A percentile compares a stretch with the other conserved stretches of the same genome.
Conservation (phyloP, 2,113 vertebrate genomes). For the Capra hircus region DNA sequence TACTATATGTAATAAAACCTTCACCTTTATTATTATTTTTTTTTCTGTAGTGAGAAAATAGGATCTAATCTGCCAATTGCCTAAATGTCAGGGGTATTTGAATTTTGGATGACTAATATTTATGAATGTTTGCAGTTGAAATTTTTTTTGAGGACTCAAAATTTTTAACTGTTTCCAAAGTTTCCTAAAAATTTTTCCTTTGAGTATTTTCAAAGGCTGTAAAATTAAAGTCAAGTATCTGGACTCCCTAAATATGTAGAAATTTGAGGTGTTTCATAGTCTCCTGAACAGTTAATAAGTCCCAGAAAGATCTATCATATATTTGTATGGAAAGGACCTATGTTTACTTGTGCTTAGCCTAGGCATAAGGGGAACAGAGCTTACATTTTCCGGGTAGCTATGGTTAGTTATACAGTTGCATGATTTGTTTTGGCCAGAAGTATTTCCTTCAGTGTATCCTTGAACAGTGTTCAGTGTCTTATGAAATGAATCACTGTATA, state of each 20-base stretch:
- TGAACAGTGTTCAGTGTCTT: background rate
- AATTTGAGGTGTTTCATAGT: background rate
- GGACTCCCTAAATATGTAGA: background rate
- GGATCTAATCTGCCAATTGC: background rate
- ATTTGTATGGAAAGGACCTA: background rate
- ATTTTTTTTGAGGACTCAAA: background rate
- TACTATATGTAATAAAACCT: background rate
- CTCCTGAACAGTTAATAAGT: background rate
- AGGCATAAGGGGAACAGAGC: background rate
- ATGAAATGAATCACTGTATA: background rate
- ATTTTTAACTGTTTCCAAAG: background rate
- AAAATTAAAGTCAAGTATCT: background rate
- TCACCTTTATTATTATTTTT: background rate
- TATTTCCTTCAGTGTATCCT: background rate
- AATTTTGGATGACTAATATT: background rate
- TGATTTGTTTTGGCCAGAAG: background rate
- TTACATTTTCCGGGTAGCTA: background rate
- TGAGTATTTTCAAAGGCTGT: background rate
- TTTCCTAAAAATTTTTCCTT: background rate
- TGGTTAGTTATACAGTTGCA: background rate
- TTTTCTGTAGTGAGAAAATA: background rate
- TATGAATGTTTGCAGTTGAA: background rate
- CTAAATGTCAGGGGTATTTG: background rate
- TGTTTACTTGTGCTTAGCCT: background rate
- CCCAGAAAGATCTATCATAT: background rate